These are phyloP conservation scores for Cactoblastis cactorum DNA, from an alignment of 2,888 invertebrate species.

Conservation along the genomic window DNA sequence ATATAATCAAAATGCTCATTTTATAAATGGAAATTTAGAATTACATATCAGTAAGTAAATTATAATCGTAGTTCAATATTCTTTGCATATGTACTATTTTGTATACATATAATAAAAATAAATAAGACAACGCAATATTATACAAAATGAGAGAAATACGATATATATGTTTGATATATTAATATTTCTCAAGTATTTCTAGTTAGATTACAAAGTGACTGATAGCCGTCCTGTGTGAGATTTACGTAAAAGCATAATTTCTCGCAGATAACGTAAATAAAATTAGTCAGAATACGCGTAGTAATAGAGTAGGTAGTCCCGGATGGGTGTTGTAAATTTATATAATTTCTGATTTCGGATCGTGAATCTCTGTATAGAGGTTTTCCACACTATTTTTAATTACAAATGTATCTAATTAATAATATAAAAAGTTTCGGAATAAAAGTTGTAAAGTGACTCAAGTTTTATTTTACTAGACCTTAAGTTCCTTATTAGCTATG, in stretches of 20 bases:
- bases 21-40: constrained; percentile 32
- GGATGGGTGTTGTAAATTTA: constrained; percentile 49
- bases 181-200: constrained; percentile 27
- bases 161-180: constrained; percentile 39
- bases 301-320: constrained; percentile 31
- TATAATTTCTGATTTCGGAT: constrained; percentile 42
- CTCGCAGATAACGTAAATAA: constrained; percentile 35
- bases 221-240: constrained; percentile 24
- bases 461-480: background rate
- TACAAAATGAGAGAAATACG: constrained; percentile 29
- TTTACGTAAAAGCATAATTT: constrained; percentile 25
- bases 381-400: constrained; percentile 51
- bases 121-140: constrained; percentile 20
- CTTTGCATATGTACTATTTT: constrained; percentile 15
- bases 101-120: constrained; percentile 12
- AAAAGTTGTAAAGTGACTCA: constrained; percentile 43
- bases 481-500: too few species aligned
- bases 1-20: constrained; percentile 48
- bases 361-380: constrained; percentile 31
- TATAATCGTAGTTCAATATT: constrained; percentile 30
- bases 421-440: constrained; percentile 59
- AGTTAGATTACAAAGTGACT: constrained; percentile 33
- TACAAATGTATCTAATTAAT: constrained; percentile 72
- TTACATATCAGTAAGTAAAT: constrained; percentile 38
- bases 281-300: constrained; percentile 45